These are phyloP conservation scores for Bombyx mandarina DNA, from an alignment of 1,140 invertebrate genomes.

Conservation along the genomic window DNA sequence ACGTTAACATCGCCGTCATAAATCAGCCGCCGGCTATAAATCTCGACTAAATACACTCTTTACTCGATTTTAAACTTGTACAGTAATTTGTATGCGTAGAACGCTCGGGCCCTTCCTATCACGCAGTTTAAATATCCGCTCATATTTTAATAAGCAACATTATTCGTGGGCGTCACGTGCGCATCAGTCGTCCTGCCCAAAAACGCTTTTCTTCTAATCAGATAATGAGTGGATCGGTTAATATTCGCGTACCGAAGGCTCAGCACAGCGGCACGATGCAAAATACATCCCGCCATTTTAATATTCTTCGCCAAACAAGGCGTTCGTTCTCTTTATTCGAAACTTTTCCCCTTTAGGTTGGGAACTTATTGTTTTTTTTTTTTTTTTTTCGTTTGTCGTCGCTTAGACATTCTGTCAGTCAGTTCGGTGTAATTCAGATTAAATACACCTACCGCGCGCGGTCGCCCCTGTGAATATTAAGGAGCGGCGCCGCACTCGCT, in stretches of 20 bases:
- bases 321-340: constrained; percentile 35
- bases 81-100: constrained; percentile 53
- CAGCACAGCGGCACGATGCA: constrained; percentile 21
- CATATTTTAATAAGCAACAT: constrained; percentile 51
- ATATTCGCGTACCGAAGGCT: constrained; percentile 43
- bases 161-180: constrained; percentile 49
- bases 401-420: constrained; percentile 61
- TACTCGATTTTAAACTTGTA: constrained; percentile 47
- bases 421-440: constrained; percentile 61
- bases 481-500: constrained; percentile 32
- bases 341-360: constrained; percentile 32
- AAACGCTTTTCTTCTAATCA: constrained; percentile 56
- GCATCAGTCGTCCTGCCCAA: constrained; percentile 54
- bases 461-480: constrained; percentile 45
- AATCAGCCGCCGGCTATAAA: constrained; percentile 33
- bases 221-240: constrained; percentile 44
- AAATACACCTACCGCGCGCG: constrained; percentile 56
- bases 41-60: constrained; percentile 38
- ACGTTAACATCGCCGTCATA: constrained; percentile 35
- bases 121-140: constrained; percentile 61
- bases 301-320: constrained; percentile 49
- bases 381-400: constrained; percentile 24
- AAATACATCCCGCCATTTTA: constrained; percentile 37
- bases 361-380: constrained; percentile 50
- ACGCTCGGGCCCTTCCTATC: constrained; percentile 46